Evolutionary conservation across 2,888 invertebrate species (phyloP), one percentile per base, ranked within the genome.

Genomic region (Esperia sulphurella): DNA sequence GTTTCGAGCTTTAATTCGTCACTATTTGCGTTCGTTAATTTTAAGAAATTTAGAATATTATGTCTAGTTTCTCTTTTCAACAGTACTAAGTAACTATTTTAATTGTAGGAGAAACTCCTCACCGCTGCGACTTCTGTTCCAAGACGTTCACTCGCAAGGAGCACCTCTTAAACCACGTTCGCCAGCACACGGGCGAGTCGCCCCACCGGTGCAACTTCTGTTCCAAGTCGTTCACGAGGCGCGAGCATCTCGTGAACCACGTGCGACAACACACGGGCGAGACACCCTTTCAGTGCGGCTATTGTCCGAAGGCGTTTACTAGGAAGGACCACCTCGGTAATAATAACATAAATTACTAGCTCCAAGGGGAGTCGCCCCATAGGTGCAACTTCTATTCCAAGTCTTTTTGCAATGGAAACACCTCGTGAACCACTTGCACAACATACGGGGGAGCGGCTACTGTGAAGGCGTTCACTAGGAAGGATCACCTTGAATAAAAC

Each of bases 201-300:
- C 95, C 95, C 52, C 95, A 95, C 82, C 92, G 95, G 63, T 96
- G 96, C 85, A 94, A 94, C 81, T 96, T 93, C 89, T 96, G 96
- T 83, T 93, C 95, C 63, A 96, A 96, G 86, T 95, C 95, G 54
- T 96, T 96, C 89, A 96, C 96, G 52, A 92, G 96, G 59, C 94
- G 95, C 75, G 96, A 96, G 78, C 96, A 96, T 79, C 92, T 96
- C 66, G 93, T 95, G 64, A 96, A 96, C 82, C 96, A 96, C 83
- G 95, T 96, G 61, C 91, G 96, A 58, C 94, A 95, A 73, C 95
- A 95, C 71, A 94, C 94, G 44, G 95, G 94, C 41, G 93, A 94
- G 69, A 93, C 94, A 31, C 94, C 94, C 41, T 94, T 94, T 90
- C 92, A 95, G 76, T 96, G 96, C 79, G 95, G 94, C 68, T 95